A percentile compares a stretch with the other conserved stretches of the same genome.
Conservation (phyloP, 2,113 vertebrate genomes). For the Garra rufa region DNA sequence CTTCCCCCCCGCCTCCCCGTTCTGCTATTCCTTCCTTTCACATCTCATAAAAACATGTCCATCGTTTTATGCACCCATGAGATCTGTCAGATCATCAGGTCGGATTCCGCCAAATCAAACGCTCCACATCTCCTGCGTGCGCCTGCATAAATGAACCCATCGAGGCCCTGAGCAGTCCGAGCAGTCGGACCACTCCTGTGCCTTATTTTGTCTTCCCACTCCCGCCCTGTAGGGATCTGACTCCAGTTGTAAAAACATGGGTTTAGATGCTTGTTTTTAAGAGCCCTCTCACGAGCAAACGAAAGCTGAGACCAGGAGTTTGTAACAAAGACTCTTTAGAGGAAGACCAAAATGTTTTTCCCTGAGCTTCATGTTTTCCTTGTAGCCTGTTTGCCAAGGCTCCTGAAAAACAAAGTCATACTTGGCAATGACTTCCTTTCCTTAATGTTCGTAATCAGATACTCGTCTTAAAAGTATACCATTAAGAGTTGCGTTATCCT, state of each 20-base stretch:
- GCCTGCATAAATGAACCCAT: slow-evolving; percentile 49
- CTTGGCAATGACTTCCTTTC: slow-evolving; percentile 44
- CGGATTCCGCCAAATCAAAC: slow-evolving; percentile 42
- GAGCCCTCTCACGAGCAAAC: slow-evolving; percentile 65
- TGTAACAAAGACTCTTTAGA: slow-evolving; percentile 61
- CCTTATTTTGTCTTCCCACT: slow-evolving; percentile 65
- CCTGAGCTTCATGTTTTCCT: slow-evolving; percentile 65
- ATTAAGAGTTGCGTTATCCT: slow-evolving; percentile 19
- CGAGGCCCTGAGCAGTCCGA: slow-evolving; percentile 6
- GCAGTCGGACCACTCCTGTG: slow-evolving; percentile 47
- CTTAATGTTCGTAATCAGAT: slow-evolving; percentile 38
- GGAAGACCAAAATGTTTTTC: slow-evolving; percentile 61
- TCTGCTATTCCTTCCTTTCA: slow-evolving; percentile 41
- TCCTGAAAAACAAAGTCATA: slow-evolving; percentile 60
- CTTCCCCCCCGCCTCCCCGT: background rate
- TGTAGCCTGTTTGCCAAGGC: slow-evolving; percentile 60
- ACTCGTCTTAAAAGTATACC: slow-evolving; percentile 24
- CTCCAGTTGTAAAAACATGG: slow-evolving; percentile 73
- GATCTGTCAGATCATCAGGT: slow-evolving; percentile 56
- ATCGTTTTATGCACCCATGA: slow-evolving; percentile 47
- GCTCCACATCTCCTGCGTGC: slow-evolving; percentile 41
- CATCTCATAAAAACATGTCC: slow-evolving; percentile 33
- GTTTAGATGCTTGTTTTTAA: slow-evolving; percentile 72
- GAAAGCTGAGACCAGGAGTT: slow-evolving; percentile 67
- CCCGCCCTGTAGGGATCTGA: slow-evolving; percentile 65